Conservation (phyloP, 2,888 invertebrate genomes). For the Drosophila hawaiiensis region DNA sequence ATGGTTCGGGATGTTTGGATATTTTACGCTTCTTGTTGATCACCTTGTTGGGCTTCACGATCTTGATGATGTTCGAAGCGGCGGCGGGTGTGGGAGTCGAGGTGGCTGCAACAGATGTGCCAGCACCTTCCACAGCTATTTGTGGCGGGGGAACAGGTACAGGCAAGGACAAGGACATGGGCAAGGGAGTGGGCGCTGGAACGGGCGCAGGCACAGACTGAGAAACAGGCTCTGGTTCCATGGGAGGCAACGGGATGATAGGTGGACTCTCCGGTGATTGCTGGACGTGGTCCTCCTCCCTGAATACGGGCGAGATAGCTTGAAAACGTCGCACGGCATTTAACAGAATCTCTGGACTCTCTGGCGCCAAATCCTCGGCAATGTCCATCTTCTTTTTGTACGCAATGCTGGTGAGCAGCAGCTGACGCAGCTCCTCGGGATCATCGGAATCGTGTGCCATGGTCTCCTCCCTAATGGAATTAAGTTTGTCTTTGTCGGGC, state of each 20-base stretch:
- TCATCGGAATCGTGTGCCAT: conserved; percentile 56
- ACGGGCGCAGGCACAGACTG: neutral
- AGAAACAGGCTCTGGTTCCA: neutral
- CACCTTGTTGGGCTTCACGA: conserved; percentile 84
- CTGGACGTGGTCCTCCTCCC: neutral
- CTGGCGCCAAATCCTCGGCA: neutral
- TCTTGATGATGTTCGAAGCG: conserved; percentile 65
- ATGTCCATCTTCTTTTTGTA: conserved; percentile 46
- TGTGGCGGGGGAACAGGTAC: neutral
- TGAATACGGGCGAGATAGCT: conserved; percentile 16
- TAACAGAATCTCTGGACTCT: conserved; percentile 78
- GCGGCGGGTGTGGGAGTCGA: conserved; percentile 1
- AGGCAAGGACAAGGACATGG: neutral
- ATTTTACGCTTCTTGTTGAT: conserved; percentile 79
- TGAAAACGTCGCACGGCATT: conserved; percentile 83
- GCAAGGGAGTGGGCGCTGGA: neutral
- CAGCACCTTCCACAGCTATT: neutral
- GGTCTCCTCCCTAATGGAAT: neutral
- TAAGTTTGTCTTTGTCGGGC: neutral
- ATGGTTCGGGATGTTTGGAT: conserved; percentile 1
- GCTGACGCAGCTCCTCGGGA: conserved; percentile 68
- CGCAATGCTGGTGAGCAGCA: conserved; percentile 75
- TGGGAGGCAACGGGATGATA: neutral
- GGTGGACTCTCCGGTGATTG: neutral
- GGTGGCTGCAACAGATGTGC: neutral